Base-by-base conservation (phyloP, 64 coral and sea anemone species). In the Actinia tenebrosa region DNA sequence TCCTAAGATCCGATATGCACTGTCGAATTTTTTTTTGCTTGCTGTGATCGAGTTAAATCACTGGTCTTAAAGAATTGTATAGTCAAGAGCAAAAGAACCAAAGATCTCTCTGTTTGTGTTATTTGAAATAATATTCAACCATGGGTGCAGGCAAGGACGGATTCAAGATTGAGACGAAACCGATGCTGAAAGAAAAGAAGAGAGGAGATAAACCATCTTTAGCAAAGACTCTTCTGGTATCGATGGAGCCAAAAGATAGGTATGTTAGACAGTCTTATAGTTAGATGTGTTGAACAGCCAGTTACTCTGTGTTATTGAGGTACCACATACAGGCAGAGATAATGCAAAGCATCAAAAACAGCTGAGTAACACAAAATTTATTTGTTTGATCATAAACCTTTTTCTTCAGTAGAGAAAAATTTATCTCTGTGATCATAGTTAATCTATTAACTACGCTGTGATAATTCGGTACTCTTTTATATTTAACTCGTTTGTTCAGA, bases 121-220 rank as follows among this genome's bases (percentile, higher is more conserved):
- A 11, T 58, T 58, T 58, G 56, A 58, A 58, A 58, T 42, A 75
- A 75, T 13, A 75, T 75, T 20, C 22, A 66, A 90, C 20, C 79
- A 96, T 96, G 94, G 94, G 94, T 77, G 88, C 94, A 17, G 94
- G 94, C 54, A 79, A 86, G 44, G 94, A 96, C 64, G 91, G 88
- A 77, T 79, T 93, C 42, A 89, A 87, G 84, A 54, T 96, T n/a
- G 94, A 96, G 75, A 93, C 88, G 15, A 92, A 85, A 85, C 84
- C 88, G 43, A 88, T 96, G 86, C 77, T 91, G 37, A 89, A 80
- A 61, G 91, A 78, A 86, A 25, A 80, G 5, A 87, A 89, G 17
- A 84, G 86, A 83, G 44, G 64, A 47, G 60, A 92, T 50, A 14
- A 50, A 22, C 2, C 80, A 10, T 52, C 45, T 8, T 63, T 80